phyloP scores from a whole-genome alignment of 2,797 vertebrate species.

The Allobates femoralis region DNA sequence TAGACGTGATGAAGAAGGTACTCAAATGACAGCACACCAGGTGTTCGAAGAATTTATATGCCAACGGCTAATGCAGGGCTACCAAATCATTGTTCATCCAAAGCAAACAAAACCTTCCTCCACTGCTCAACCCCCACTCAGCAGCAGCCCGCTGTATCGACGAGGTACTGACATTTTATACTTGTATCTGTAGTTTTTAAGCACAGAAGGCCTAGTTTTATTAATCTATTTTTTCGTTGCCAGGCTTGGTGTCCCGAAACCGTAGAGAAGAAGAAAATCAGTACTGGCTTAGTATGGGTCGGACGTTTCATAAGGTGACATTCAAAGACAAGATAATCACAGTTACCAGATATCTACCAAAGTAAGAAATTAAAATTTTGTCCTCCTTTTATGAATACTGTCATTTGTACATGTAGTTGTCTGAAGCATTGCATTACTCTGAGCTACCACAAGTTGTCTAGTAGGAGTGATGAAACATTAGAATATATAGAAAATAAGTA shows the following conservation, averaged over 20 bases:
- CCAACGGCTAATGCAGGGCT: constrained; percentile 97
- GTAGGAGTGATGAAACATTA: background rate
- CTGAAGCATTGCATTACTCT: background rate
- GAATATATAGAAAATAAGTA: too few relatives aligned
- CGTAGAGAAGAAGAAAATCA: constrained; percentile 89
- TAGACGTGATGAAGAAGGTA: constrained; percentile 92
- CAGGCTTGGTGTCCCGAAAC: constrained; percentile 91
- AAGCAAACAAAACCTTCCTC: constrained; percentile 82
- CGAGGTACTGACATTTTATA: constrained; percentile 77
- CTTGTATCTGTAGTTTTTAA: background rate
- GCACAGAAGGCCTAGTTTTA: background rate
- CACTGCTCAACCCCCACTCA: constrained; percentile 82
- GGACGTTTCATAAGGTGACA: constrained; percentile 96
- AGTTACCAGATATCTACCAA: constrained; percentile 95
- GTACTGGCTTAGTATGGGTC: constrained; percentile 97
- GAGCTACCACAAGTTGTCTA: background rate
- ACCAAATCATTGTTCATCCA: constrained; percentile 94
- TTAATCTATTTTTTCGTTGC: background rate
- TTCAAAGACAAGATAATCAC: constrained; percentile 98
- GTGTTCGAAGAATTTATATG: constrained; percentile 99
- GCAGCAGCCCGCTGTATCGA: constrained; percentile 95
- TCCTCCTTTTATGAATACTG: background rate
- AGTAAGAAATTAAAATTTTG: constrained; percentile 79
- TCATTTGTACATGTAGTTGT: background rate
- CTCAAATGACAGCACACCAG: constrained; percentile 89